Base-by-base conservation (phyloP, 1,140 invertebrate species). In the Chrysomallon squamiferum region DNA sequence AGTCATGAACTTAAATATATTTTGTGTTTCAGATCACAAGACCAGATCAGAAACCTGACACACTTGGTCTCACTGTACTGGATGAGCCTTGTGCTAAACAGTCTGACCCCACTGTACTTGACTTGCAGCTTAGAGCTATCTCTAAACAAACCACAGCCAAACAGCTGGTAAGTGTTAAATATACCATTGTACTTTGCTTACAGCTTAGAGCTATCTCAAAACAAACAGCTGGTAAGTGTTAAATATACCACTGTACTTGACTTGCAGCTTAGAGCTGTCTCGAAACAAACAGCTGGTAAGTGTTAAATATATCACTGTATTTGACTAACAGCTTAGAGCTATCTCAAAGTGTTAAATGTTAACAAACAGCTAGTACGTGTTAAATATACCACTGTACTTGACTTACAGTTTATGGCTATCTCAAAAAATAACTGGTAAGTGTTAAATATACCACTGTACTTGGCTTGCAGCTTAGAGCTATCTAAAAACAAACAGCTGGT, bases 31-130 rank as follows among this genome's bases (percentile, higher is more conserved):
- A 88, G 87, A 91, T 98, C 2, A 87, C 90, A 22, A 88, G 93
- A 25, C 95, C 95, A 1, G 92, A 96, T 73, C 88, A 87, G 6
- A 82, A 91, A 50, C 86, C 89, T 7, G 90, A 93, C 43, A 89
- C 89, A 58, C 73, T 95, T 56, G 97, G 97, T 4, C 81, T 99
- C 32, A 90, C 89, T 3, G 91, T 97, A 1, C 84, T 99, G 30
- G 97, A 99, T 83, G 97, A 99, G 80, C 97, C 97, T 0, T 92
- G 93, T 54, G 91, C 93, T 0, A 91, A 93, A 70, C 97, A 99
- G 86, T 97, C 95, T 64, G 97, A 99, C 72, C 93, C 96, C 0
- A 94, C 95, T 27, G 90, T 99, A 13, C 84, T 99, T 27, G 95
- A 98, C 78, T 88, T 99, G 64, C 94, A 97, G 82, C 86, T 99